Conservation (phyloP, 2,797 vertebrate species). For the Neopelma chrysocephalum region DNA sequence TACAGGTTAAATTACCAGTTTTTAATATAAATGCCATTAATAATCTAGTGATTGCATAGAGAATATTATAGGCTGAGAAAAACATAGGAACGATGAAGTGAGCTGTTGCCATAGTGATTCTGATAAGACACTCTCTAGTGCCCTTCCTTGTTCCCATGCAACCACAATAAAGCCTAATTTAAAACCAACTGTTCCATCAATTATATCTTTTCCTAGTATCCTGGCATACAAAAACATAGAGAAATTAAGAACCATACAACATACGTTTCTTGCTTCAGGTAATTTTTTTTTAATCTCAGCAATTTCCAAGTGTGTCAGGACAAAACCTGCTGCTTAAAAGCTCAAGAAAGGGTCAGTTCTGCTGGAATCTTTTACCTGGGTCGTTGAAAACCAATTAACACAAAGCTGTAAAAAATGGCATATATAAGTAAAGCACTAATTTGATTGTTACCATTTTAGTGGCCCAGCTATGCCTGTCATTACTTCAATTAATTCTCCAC, state of each 20-base stretch:
- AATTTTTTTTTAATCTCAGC: background rate
- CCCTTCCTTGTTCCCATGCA: conserved; percentile 13
- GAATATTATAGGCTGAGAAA: conserved; percentile 25
- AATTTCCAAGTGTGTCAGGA: background rate
- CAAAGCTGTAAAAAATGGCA: background rate
- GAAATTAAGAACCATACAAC: background rate
- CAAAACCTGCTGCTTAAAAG: background rate
- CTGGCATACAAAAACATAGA: background rate
- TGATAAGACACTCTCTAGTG: conserved; percentile 29
- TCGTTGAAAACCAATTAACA: background rate
- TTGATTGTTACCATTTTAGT: background rate
- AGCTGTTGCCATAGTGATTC: conserved; percentile 68
- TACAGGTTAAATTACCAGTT: background rate
- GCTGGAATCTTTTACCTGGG: background rate
- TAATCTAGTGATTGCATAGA: conserved; percentile 12
- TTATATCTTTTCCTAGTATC: conserved; percentile 18
- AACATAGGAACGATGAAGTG: conserved; percentile 7
- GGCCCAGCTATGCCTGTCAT: background rate
- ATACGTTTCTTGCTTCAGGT: background rate
- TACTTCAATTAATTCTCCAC: background rate
- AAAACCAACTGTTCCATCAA: conserved; percentile 45
- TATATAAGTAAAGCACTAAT: background rate
- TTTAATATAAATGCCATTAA: conserved; percentile 38
- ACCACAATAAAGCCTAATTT: conserved; percentile 47
- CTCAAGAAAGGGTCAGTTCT: background rate